Evolutionary conservation across 2,888 invertebrate species (phyloP).

Genomic region (Drosophila kanekoi): DNA sequence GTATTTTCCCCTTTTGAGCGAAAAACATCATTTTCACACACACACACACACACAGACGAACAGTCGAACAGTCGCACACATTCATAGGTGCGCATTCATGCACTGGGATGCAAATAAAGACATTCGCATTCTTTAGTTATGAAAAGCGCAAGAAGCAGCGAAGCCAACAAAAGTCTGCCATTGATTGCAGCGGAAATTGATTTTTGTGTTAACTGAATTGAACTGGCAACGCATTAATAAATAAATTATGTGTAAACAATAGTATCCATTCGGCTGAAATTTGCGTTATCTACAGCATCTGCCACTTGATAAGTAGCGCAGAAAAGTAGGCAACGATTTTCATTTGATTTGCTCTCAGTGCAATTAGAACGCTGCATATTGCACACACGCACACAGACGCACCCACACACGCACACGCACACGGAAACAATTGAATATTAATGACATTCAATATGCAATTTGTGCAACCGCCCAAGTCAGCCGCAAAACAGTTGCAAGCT

Average conservation of each 20-base stretch:
- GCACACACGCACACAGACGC: not conserved
- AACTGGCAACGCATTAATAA: conserved; percentile 52
- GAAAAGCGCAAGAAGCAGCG: conserved; percentile 26
- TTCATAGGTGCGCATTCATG: conserved; percentile 30
- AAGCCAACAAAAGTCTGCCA: conserved; percentile 48
- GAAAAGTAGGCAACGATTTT: conserved; percentile 28
- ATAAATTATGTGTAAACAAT: conserved; percentile 64
- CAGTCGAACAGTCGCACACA: conserved; percentile 9
- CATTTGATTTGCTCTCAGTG: not conserved
- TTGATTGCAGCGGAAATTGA: conserved; percentile 67
- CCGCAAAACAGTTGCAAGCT: conserved; percentile 33
- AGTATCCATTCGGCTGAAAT: conserved; percentile 17
- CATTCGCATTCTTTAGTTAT: conserved; percentile 38
- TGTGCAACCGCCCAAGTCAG: conserved; percentile 7
- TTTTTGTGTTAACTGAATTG: conserved; percentile 54
- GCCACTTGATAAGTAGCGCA: not conserved
- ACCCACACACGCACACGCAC: too few relatives aligned
- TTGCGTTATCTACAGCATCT: not conserved
- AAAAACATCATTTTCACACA: conserved; percentile 54
- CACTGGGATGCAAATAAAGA: conserved; percentile 53
- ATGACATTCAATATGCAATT: conserved; percentile 45
- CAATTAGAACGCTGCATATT: conserved; percentile 1
- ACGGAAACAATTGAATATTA: conserved; percentile 43
- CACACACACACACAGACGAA: conserved; percentile 7
- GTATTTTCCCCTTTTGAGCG: conserved; percentile 61